A percentile compares a stretch with the other conserved stretches of the same genome.
Conservation (phyloP, 2,888 invertebrate genomes). For the Tetrapedia diversipes region DNA sequence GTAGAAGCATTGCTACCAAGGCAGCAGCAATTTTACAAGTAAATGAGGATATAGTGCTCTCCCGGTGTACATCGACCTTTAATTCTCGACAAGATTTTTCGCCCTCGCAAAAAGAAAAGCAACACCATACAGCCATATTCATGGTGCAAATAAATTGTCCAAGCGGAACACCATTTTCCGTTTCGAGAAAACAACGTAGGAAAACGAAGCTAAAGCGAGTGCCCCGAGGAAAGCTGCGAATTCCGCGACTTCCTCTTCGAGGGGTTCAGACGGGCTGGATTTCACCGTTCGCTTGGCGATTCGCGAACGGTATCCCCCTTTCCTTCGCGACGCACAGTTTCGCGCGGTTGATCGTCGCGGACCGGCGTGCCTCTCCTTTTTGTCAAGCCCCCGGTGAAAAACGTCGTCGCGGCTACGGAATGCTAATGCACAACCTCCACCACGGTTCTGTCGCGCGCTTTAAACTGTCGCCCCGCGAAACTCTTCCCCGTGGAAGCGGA, state of each 20-base stretch:
- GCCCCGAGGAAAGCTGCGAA: conserved; percentile 20
- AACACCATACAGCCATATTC: too few species aligned
- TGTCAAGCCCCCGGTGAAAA: conserved; percentile 65
- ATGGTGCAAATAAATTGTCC: too few species aligned
- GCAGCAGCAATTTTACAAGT: too few species aligned
- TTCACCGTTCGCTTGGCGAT: background rate
- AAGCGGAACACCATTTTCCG: too few species aligned
- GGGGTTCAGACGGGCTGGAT: conserved; percentile 1
- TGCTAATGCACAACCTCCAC: conserved; percentile 68
- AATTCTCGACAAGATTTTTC: too few species aligned
- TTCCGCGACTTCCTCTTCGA: conserved; percentile 10
- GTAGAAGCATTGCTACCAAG: too few species aligned
- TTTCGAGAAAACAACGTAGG: too few species aligned
- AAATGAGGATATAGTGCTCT: too few species aligned
- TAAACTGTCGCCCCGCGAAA: conserved; percentile 63
- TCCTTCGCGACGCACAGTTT: conserved; percentile 49
- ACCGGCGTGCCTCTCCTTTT: conserved; percentile 57
- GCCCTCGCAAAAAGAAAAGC: too few species aligned
- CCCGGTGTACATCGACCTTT: too few species aligned
- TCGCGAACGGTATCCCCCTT: conserved; percentile 29
- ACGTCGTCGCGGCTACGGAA: conserved; percentile 69
- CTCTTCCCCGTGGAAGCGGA: conserved; percentile 45
- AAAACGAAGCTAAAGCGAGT: too few species aligned
- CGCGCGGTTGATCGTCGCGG: conserved; percentile 62
- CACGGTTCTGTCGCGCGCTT: conserved; percentile 58